These are phyloP conservation scores for Suricata suricatta DNA, from an alignment of 2,113 vertebrate genomes.

Conservation along the genomic window DNA sequence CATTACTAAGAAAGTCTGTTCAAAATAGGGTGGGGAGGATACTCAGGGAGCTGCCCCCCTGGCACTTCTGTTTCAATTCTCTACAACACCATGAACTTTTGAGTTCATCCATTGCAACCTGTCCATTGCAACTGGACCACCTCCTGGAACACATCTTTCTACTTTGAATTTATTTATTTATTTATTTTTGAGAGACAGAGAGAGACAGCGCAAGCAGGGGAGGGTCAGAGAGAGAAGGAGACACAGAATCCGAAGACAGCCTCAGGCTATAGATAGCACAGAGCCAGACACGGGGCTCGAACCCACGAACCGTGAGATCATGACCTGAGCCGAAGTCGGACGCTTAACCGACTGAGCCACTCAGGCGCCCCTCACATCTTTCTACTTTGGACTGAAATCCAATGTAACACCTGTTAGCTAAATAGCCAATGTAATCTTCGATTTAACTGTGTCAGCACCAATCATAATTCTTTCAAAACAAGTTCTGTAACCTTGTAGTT, in stretches of 20 bases:
- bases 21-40: background rate
- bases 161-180: background rate
- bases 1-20: background rate
- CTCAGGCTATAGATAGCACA: too few species aligned
- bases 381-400: background rate
- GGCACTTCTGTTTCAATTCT: background rate
- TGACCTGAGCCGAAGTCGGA: too few species aligned
- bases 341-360: too few species aligned
- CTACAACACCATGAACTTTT: background rate
- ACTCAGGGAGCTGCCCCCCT: background rate
- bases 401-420: background rate
- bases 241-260: too few species aligned
- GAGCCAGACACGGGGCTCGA: too few species aligned
- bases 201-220: too few species aligned
- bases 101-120: background rate
- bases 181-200: too few species aligned
- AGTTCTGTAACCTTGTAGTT: background rate
- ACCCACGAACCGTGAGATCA: too few species aligned
- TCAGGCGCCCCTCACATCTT: background rate
- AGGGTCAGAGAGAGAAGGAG: too few species aligned
- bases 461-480: background rate
- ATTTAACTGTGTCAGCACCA: background rate
- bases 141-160: background rate
- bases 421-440: background rate
- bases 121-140: background rate